A percentile compares a stretch with the other conserved stretches of the same genome.
Conservation (phyloP, 2,888 invertebrate species). For the Nasonovia ribisnigri region DNA sequence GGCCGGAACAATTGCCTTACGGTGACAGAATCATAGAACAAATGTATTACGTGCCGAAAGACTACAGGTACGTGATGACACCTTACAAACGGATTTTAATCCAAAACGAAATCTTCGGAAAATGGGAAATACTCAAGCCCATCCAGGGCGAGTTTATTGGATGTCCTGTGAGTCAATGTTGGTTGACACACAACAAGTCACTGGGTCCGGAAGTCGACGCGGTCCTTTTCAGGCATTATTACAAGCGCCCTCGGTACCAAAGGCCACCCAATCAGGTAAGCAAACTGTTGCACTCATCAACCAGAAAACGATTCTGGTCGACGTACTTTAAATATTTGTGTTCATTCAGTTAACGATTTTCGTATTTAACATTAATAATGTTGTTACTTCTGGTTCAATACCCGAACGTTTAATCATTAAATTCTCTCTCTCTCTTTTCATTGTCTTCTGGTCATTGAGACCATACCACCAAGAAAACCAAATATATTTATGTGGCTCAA, state of each 20-base stretch:
- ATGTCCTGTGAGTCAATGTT: slow-evolving; percentile 92
- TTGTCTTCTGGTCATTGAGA: no score
- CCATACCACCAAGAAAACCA: no score
- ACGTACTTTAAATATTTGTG: no score
- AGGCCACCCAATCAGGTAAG: slow-evolving; percentile 78
- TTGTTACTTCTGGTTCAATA: no score
- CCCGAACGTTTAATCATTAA: no score
- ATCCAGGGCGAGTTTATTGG: slow-evolving; percentile 78
- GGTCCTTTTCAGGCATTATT: slow-evolving; percentile 89
- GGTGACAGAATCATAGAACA: slow-evolving; percentile 86
- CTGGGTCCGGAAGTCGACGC: slow-evolving; percentile 85
- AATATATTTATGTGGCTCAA: no score
- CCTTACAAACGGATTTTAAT: slow-evolving; percentile 82
- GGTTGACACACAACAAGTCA: slow-evolving; percentile 81
- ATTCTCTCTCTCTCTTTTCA: no score
- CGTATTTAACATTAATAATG: no score
- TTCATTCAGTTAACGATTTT: no score
- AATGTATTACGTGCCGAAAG: slow-evolving; percentile 86
- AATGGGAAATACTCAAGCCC: slow-evolving; percentile 79
- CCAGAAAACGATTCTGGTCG: background rate
- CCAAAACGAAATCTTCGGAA: slow-evolving; percentile 84
- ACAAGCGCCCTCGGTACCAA: slow-evolving; percentile 79
- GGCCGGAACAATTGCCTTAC: slow-evolving; percentile 81
- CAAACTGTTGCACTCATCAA: background rate
- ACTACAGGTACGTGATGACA: slow-evolving; percentile 73